Conservation (phyloP, 64 coral and sea anemone species). For the Acropora yongei region DNA sequence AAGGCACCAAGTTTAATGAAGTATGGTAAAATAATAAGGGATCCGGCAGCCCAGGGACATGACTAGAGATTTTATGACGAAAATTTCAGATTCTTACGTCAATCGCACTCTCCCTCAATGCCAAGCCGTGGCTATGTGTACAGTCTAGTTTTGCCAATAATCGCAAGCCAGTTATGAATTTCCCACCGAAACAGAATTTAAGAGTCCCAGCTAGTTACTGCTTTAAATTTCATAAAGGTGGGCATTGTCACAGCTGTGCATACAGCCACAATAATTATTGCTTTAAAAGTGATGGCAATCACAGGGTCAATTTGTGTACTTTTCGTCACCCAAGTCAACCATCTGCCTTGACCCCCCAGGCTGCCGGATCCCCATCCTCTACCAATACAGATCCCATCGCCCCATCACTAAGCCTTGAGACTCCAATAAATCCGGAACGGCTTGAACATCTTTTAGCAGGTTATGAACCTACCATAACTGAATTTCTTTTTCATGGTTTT, state of each 20-base stretch:
- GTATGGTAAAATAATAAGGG: not conserved
- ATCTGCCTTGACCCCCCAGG: not conserved
- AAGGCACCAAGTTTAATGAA: not conserved
- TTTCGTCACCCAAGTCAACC: not conserved
- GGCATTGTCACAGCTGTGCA: not conserved
- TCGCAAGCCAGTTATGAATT: not conserved
- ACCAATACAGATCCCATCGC: not conserved
- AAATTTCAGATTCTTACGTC: not conserved
- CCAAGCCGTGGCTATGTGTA: not conserved
- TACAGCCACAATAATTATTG: not conserved
- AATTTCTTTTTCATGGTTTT: conserved; percentile 11
- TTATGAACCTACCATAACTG: not conserved
- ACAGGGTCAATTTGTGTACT: conserved; percentile 13
- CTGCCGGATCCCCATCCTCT: not conserved
- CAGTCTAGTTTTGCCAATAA: not conserved
- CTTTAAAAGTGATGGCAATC: conserved; percentile 20
- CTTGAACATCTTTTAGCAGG: not conserved
- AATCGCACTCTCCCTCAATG: not conserved
- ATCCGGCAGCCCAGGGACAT: not conserved
- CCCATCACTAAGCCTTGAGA: not conserved
- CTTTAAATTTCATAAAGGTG: conserved; percentile 5
- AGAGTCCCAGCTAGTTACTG: conserved; percentile 12
- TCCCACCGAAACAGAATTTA: not conserved
- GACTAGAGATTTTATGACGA: no score
- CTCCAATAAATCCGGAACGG: conserved; percentile 9